Evolutionary conservation across 2,113 vertebrate genomes (phyloP).

Genomic region (Aptenodytes forsteri): DNA sequence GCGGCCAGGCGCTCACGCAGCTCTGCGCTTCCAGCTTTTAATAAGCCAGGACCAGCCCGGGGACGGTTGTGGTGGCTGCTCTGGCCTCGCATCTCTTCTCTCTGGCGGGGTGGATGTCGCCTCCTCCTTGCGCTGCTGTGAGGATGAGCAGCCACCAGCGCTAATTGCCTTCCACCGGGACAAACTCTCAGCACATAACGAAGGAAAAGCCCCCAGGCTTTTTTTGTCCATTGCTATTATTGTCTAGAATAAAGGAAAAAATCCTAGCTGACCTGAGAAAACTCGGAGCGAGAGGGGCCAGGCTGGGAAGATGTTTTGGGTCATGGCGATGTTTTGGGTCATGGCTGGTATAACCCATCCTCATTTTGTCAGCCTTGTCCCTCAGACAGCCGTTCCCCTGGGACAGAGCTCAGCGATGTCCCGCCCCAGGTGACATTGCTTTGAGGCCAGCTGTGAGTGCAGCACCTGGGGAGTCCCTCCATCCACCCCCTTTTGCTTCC

Average conservation of each 20-base stretch:
- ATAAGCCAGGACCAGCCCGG: fast-evolving
- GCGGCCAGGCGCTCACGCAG: fast-evolving
- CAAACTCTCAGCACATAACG: too few species aligned
- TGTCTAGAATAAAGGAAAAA: not conserved
- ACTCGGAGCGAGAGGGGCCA: not conserved
- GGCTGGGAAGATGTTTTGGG: not conserved
- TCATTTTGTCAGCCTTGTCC: not conserved
- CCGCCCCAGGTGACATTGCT: not conserved
- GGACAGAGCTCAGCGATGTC: not conserved
- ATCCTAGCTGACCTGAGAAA: not conserved
- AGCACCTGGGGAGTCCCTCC: not conserved
- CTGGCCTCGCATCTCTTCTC: fast-evolving
- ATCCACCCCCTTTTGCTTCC: not conserved
- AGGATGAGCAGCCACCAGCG: not conserved
- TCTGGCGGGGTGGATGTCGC: fast-evolving
- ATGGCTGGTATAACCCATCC: not conserved
- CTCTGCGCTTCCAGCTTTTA: fast-evolving
- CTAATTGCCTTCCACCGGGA: not conserved
- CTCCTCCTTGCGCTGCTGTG: not conserved
- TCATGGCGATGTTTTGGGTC: not conserved
- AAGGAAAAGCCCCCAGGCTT: not conserved
- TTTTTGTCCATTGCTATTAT: too few species aligned
- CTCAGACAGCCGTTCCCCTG: not conserved
- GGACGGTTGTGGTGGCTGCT: fast-evolving
- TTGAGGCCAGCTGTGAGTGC: not conserved